A percentile compares a stretch with the other conserved stretches of the same genome.
phyloP scores from a whole-genome alignment of 1,140 invertebrate species.

The Berghia stephanieae region DNA sequence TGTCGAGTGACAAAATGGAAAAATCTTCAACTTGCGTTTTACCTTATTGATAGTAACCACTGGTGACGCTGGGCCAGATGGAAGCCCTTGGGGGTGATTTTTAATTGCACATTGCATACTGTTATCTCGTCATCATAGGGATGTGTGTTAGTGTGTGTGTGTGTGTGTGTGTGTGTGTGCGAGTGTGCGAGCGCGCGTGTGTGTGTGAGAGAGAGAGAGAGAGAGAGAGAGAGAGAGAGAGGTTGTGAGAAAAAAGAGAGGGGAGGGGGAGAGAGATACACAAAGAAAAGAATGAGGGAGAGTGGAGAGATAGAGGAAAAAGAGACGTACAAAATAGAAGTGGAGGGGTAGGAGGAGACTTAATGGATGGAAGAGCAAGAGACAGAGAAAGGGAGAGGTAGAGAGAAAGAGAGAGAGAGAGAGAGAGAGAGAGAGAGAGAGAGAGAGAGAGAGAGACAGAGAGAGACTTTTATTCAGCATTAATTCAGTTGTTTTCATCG shows the following conservation, averaged over 20 bases:
- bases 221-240: constrained; percentile 1
- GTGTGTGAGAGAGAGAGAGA: not conserved
- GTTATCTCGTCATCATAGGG: no score
- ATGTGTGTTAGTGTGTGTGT: no score
- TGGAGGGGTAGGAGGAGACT: not conserved
- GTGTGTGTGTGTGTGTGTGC: no score
- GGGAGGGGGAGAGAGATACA: not conserved
- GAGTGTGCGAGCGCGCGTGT: not conserved
- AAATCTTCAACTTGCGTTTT: no score
- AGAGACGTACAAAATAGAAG: not conserved
- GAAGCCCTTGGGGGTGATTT: no score
- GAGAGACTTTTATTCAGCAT: no score
- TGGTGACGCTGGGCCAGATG: not conserved
- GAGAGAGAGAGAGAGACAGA: not conserved
- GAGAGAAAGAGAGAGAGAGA: not conserved
- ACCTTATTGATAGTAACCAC: not conserved
- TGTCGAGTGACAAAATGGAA: not conserved
- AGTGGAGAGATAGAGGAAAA: not conserved
- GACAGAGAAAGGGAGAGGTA: not conserved
- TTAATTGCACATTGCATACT: not conserved
- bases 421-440: not conserved
- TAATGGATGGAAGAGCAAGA: not conserved
- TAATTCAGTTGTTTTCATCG: no score
- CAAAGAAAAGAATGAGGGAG: not conserved
- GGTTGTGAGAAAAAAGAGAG: not conserved